phyloP scores from a whole-genome alignment of 2,797 vertebrate species.

The Pseudomugil tenellus region DNA sequence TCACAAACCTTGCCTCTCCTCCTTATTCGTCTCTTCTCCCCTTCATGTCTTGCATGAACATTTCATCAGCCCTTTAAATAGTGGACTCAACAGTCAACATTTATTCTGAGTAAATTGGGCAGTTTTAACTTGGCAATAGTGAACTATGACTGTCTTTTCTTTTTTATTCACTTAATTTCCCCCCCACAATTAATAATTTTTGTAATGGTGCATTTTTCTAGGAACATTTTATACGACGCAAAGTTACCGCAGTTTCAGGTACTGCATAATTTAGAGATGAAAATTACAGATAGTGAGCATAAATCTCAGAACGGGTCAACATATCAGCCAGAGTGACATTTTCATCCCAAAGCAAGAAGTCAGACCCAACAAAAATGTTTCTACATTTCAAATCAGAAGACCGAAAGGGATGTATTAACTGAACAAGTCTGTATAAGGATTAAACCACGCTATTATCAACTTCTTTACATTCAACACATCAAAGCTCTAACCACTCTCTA shows the following conservation, averaged over 20 bases:
- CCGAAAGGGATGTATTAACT: neutral
- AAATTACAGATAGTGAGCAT: conserved; percentile 2
- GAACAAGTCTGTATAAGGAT: conserved; percentile 31
- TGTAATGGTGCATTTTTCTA: neutral
- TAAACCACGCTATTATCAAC: conserved; percentile 25
- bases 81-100: conserved; percentile 27
- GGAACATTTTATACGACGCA: conserved; percentile 31
- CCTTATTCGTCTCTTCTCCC: conserved; percentile 12
- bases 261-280: conserved; percentile 6
- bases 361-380: conserved; percentile 12
- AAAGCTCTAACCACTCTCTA: conserved; percentile 68
- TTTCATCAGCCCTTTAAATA: conserved; percentile 51
- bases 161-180: neutral
- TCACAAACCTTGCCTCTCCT: conserved; percentile 53
- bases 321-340: neutral
- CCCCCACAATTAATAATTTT: too few species aligned
- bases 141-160: neutral
- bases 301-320: conserved; percentile 10
- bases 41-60: conserved; percentile 51
- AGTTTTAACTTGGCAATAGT: conserved; percentile 18
- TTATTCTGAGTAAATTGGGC: conserved; percentile 25
- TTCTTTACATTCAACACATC: conserved; percentile 61
- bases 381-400: neutral
- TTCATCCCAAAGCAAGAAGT: conserved; percentile 9
- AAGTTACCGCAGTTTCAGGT: conserved; percentile 14